A percentile compares a stretch with the other conserved stretches of the same genome.
Conservation (phyloP, 2,113 vertebrate species). For the human region GRCh38 chr11:134520001-134520500, state of each 20-base stretch:
- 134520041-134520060: neutral
- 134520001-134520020: neutral
- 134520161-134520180: neutral
- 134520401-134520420: neutral
- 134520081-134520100: neutral
- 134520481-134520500: neutral
- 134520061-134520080: neutral
- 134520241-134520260: neutral
- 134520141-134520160: neutral
- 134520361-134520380: neutral
- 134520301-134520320: neutral
- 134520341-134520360: rapidly evolving
- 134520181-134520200: neutral
- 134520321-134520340: rapidly evolving
- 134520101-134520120: neutral
- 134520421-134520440: neutral
- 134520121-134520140: rapidly evolving
- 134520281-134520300: neutral
- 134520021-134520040: rapidly evolving
- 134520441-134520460: neutral
- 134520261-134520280: neutral
- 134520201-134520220: neutral
- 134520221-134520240: neutral
- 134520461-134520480: neutral
- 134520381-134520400: rapidly evolving